Base-by-base conservation (phyloP, 2,113 vertebrate species). In the Syrrhaptes paradoxus region DNA sequence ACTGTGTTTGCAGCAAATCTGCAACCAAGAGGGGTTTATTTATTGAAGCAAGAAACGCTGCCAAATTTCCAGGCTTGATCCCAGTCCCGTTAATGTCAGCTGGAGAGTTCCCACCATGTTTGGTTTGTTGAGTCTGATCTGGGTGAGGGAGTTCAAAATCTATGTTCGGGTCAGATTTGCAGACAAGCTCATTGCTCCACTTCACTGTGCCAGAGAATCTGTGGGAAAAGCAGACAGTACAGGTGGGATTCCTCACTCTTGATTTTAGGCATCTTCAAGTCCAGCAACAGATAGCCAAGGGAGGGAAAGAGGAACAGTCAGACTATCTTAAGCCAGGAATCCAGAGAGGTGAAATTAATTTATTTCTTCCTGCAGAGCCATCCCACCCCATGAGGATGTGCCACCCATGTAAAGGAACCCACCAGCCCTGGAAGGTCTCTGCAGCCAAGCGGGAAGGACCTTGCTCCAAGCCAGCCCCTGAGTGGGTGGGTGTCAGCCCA, bases 21-120 rank as follows among this genome's bases (percentile, higher is more conserved):
- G 76, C 58, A 59, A 49, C 45, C 13, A 46, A 86, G 36, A 83
- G 45, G 5, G 1, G 13, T 75, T 94, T 76, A 83, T 95, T 91
- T 95, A 86, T 95, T 55, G 77, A 76, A 52, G 36, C 21, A 41
- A 65, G 77, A 94, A 92, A 82, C 4, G 59, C 61, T 82, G 90
- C 83, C 90, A 93, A 22, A 76, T 86, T 87, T 91, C 72, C 55
- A 63, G 51, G 73, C 65, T 86, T 81, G 73, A 89, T 84, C 76
- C n/a, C 38, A 9, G 31, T 84, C 68, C 41, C 51, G 48, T 82
- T 87, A 71, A 68, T 89, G 74, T 85, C 92, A 91, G 43, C 17
- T 63, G 20, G 31, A 77, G 84, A 86, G 43, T 74, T 95, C 21
- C 43, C 52, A 72, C 80, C 66, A 16, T n/a, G 38, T 84, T 87